Base-by-base conservation (phyloP, 2,888 invertebrate species). In the Drosophila paucipuncta region DNA sequence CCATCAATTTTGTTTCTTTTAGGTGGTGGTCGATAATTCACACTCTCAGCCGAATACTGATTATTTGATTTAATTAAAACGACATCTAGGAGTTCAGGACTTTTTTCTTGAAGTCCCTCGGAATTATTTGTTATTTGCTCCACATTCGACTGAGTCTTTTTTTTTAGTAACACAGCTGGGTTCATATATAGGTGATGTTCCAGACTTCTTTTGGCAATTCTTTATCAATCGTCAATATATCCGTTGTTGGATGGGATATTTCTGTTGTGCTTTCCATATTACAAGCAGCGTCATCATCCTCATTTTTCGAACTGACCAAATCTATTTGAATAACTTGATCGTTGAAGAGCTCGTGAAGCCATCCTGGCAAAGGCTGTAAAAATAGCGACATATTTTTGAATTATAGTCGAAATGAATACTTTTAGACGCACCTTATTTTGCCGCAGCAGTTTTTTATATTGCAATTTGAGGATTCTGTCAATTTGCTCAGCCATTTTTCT, bases 261-360 rank as follows among this genome's bases (percentile, higher is more conserved):
- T 52, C 30, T 52, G 5, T 7, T 18, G 55, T 9, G 10, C 16
- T 54, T 54, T 54, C 35, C 3, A 35, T 37, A 13, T 18, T 5
- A 18, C 37, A 28, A 16, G n/a, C 53, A 16, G 22, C 22, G 13
- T 33, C 50, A 18, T 37, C 28, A 7, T 55, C 47, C 37, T 65
- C 66, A 33, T 69, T 58, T 53, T 66, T 53, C 6, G 68, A 65
- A 58, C 58, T 66, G 2, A 39, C 30, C 13, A 69, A 31, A 37
- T 53, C 52, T 39, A 69, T 54, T 22, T 58, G 10, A n/a, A 37
- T 53, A 39, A 69, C 33, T 65, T 69, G 39, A 33, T 66, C 66
- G 25, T 25, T 37, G 22, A 69, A 69, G 4, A 69, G 47, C 7
- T 69, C 66, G 30, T 69, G 69, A 10, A 69, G 39, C 69, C 69